Evolutionary conservation across 2,888 invertebrate species (phyloP), one percentile per base, ranked within the genome.

Genomic region (Phortica magna): DNA sequence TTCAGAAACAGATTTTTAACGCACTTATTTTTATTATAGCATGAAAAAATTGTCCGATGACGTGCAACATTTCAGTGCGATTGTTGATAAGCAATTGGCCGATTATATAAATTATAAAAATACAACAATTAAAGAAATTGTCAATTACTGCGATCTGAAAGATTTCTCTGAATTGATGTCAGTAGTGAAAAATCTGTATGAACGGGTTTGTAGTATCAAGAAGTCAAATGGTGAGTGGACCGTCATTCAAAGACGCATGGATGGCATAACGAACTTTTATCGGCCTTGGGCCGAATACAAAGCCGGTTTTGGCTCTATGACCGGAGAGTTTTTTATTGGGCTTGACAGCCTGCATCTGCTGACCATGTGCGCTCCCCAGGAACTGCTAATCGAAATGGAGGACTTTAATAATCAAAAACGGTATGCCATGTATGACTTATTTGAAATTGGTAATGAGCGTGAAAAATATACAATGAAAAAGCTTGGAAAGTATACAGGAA

Each of bases 381-480:
- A 71, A 19, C 14, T 71, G 14, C 48, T 19, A 12, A 43, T 71
- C 12, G 12, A 43, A 48, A 43, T 71, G 70, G 70, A 48, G 41
- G 48, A 42, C 12, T 71, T 17, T 71, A 12, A 71, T 3, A 41
- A 41, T 1, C n/a, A 43, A 43, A 71, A 12, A 19, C 43, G 48
- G 9, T 71, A 19, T 71, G 70, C 70, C n/a, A 42, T 14, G 9
- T 71, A 71, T n/a, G 53, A 71, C 48, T 43, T 22, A 22, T 73
- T 73, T 39, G 39, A 73, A 57, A 53, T 73, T 5, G 57, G 39
- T 12, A 14, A 31, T 57, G 73, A 73, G 31, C 10, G 7, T 14
- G 73, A 59, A 10, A 39, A 57, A 19, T 73, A 57, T 39, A 31
- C 19, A 10, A 14, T 73, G 17, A 71, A 12, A 14, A 53, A 22